Evolutionary conservation across 2,113 vertebrate genomes (phyloP).

Genomic region (Clinocottus analis): DNA sequence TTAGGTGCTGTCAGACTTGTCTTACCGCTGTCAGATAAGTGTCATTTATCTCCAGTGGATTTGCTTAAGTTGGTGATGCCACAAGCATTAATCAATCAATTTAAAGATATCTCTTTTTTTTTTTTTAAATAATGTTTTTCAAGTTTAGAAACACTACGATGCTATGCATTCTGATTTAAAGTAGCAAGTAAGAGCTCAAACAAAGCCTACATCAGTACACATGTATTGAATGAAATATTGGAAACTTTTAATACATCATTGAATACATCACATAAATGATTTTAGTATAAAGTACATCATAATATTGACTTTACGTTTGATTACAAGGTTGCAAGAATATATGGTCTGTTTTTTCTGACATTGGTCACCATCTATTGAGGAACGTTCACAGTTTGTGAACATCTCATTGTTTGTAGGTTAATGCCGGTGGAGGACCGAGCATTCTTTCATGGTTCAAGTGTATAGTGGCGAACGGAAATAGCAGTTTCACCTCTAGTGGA

Average conservation of each 20-base stretch:
- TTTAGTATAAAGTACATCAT: neutral
- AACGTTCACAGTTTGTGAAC: neutral
- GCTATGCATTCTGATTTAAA: conserved; percentile 2
- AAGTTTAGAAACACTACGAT: neutral
- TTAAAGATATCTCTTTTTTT: neutral
- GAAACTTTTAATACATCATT: neutral
- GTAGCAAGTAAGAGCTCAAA: neutral
- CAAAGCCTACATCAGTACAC: no score
- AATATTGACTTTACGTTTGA: neutral
- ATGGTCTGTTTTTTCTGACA: neutral
- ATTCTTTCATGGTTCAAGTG: conserved; percentile 7
- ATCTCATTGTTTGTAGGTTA: conserved; percentile 8
- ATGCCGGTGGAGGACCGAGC: neutral
- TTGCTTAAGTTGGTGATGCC: conserved; percentile 12
- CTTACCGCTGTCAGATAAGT: conserved; percentile 43
- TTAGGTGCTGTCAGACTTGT: conserved; percentile 16
- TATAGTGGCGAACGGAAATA: conserved; percentile 20
- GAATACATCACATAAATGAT: conserved; percentile 3
- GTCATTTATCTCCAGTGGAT: conserved; percentile 19
- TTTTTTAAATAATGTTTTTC: neutral
- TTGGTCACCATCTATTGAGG: no score
- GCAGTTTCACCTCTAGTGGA: neutral
- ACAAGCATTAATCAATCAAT: conserved; percentile 14
- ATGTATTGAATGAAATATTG: no score
- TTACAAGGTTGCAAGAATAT: conserved; percentile 3